These are phyloP conservation scores for Chaenodraco wilsoni DNA, from an alignment of 2,797 vertebrate genomes.

Conservation along the genomic window DNA sequence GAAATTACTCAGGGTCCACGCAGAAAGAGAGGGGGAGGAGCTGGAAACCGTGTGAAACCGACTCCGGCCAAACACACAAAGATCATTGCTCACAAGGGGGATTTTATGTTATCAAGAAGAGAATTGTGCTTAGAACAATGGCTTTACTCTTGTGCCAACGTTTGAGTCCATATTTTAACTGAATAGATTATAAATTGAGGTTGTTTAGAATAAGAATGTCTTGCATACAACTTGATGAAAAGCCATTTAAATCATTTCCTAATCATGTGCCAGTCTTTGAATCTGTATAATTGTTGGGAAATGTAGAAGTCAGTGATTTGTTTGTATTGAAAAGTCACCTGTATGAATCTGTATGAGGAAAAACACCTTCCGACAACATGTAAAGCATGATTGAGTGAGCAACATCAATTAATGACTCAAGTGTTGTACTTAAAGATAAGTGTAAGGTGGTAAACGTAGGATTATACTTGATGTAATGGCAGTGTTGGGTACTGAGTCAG, in stretches of 20 bases:
- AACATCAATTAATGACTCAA: conserved; percentile 59
- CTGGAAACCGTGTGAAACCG: conserved; percentile 77
- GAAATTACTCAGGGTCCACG: conserved; percentile 75
- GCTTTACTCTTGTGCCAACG: conserved; percentile 42
- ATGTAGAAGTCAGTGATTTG: background rate
- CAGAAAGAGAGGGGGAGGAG: conserved; percentile 71
- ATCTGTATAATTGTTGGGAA: conserved; percentile 3
- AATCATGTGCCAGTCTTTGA: conserved; percentile 29
- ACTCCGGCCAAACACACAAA: conserved; percentile 69
- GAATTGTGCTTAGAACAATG: conserved; percentile 62
- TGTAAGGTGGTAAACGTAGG: conserved; percentile 58
- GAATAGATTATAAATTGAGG: conserved; percentile 55
- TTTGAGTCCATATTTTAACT: conserved; percentile 58
- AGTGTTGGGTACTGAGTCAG: conserved; percentile 68
- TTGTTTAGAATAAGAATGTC: conserved; percentile 25
- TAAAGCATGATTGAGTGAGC: conserved; percentile 44
- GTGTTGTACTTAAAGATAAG: conserved; percentile 56
- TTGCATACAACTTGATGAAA: conserved; percentile 24
- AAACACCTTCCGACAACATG: conserved; percentile 14
- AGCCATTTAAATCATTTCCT: conserved; percentile 37
- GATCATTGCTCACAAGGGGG: conserved; percentile 74
- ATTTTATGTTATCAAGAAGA: conserved; percentile 73
- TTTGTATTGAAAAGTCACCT: conserved; percentile 24
- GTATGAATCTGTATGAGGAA: conserved; percentile 13
- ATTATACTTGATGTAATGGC: conserved; percentile 75